Percentiles rank a stretch among this genome's conserved stretches.
Conservation (phyloP, 2,888 invertebrate genomes). For the Ethmia dodecea region DNA sequence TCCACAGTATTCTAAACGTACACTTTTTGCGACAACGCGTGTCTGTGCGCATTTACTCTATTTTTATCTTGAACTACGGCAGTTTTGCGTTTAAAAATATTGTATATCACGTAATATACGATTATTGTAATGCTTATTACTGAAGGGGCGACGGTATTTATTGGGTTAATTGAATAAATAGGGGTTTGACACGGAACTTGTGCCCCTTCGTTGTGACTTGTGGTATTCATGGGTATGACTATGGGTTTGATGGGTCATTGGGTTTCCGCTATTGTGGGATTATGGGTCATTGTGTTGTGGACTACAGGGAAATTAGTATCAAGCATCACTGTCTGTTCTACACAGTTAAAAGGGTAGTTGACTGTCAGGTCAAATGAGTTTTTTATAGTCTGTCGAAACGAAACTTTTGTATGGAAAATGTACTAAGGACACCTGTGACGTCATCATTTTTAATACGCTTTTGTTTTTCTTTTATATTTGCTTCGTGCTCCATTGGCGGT, state of each 20-base stretch:
- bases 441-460: no score
- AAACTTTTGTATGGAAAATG: no score
- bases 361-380: not conserved
- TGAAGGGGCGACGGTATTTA: slow-evolving; percentile 51
- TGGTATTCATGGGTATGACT: slow-evolving; percentile 30
- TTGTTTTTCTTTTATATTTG: no score
- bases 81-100: slow-evolving; percentile 63
- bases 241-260: slow-evolving; percentile 32
- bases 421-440: no score
- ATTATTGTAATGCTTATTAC: slow-evolving; percentile 62
- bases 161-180: slow-evolving; percentile 70
- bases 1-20: no score
- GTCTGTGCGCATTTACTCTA: slow-evolving; percentile 35
- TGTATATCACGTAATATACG: slow-evolving; percentile 67
- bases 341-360: not conserved
- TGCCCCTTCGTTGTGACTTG: no score
- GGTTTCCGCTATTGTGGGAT: slow-evolving; percentile 19
- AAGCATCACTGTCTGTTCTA: not conserved
- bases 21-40: slow-evolving; percentile 24
- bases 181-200: slow-evolving; percentile 53
- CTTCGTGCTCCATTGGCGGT: no score
- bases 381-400: no score
- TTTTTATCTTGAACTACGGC: slow-evolving; percentile 35
- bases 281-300: slow-evolving; percentile 9
- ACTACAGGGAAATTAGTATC: no score